Evolutionary conservation across 2,113 vertebrate species (phyloP).

Genomic region (Salvator merianae): DNA sequence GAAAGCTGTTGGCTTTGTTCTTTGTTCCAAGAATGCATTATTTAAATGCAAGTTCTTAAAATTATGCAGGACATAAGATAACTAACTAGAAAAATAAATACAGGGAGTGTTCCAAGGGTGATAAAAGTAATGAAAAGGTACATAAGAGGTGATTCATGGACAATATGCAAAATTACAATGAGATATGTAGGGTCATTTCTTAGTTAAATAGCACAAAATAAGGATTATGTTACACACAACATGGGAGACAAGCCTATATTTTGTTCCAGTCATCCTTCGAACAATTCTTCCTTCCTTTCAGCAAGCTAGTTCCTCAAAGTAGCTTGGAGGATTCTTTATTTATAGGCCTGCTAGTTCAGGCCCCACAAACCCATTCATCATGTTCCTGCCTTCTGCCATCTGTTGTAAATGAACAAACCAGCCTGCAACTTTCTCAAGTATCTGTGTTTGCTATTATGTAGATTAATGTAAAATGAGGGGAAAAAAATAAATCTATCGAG

Average conservation of each 20-base stretch:
- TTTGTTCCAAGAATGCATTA: slow-evolving; percentile 47
- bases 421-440: slow-evolving; percentile 74
- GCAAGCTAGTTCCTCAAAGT: slow-evolving; percentile 67
- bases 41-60: slow-evolving; percentile 53
- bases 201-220: slow-evolving; percentile 68
- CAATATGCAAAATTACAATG: slow-evolving; percentile 66
- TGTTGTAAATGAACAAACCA: slow-evolving; percentile 75
- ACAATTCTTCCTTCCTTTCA: slow-evolving; percentile 64
- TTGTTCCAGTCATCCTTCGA: slow-evolving; percentile 56
- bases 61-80: slow-evolving; percentile 43
- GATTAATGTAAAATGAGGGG: slow-evolving; percentile 75
- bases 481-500: slow-evolving; percentile 40
- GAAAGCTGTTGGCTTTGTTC: slow-evolving; percentile 40
- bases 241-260: slow-evolving; percentile 62
- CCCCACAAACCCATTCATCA: slow-evolving; percentile 72
- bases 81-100: slow-evolving; percentile 54
- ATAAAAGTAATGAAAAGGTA: slow-evolving; percentile 52
- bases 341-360: slow-evolving; percentile 74
- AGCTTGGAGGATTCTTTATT: slow-evolving; percentile 77
- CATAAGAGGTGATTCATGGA: slow-evolving; percentile 61
- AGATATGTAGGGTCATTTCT: slow-evolving; percentile 53
- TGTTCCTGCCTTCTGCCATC: slow-evolving; percentile 72
- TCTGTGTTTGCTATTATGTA: slow-evolving; percentile 79
- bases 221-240: slow-evolving; percentile 64
- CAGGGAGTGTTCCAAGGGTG: slow-evolving; percentile 47